Percentiles rank a stretch among this genome's conserved stretches.
phyloP scores from a whole-genome alignment of 2,797 vertebrate species.

The Ptychobarbus kaznakovi region DNA sequence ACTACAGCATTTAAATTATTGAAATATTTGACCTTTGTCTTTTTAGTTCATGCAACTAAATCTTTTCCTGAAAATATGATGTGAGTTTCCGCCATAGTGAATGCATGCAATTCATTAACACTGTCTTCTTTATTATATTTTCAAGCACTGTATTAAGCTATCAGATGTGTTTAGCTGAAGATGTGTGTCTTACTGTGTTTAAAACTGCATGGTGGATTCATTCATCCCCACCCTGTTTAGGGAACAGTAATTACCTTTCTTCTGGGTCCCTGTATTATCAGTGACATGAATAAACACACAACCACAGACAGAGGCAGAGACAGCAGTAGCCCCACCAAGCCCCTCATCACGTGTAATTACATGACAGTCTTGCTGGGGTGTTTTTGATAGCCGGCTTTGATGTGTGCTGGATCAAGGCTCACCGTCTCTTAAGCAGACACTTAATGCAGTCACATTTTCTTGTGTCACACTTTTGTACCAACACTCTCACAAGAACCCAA shows the following conservation, averaged over 20 bases:
- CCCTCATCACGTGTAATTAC: slow-evolving; percentile 43
- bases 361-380: slow-evolving; percentile 25
- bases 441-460: slow-evolving; percentile 11
- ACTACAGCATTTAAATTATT: neutral
- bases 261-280: slow-evolving; percentile 13
- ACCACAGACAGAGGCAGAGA: neutral
- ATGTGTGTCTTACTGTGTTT: slow-evolving; percentile 8
- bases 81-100: neutral
- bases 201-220: slow-evolving; percentile 9
- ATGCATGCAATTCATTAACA: neutral
- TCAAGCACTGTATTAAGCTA: neutral
- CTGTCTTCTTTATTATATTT: neutral
- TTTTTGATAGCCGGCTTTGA: slow-evolving; percentile 60
- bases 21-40: neutral
- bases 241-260: slow-evolving; percentile 29
- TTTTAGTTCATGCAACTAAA: neutral
- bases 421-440: slow-evolving; percentile 46
- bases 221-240: neutral
- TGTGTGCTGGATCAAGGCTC: slow-evolving; percentile 49
- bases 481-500: slow-evolving; percentile 27
- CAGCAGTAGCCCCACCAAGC: neutral
- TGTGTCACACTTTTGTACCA: slow-evolving; percentile 16
- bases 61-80: neutral
- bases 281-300: slow-evolving; percentile 30
- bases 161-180: neutral